phyloP scores from a whole-genome alignment of 2,888 invertebrate genomes.

The Drosophila hawaiiensis region DNA sequence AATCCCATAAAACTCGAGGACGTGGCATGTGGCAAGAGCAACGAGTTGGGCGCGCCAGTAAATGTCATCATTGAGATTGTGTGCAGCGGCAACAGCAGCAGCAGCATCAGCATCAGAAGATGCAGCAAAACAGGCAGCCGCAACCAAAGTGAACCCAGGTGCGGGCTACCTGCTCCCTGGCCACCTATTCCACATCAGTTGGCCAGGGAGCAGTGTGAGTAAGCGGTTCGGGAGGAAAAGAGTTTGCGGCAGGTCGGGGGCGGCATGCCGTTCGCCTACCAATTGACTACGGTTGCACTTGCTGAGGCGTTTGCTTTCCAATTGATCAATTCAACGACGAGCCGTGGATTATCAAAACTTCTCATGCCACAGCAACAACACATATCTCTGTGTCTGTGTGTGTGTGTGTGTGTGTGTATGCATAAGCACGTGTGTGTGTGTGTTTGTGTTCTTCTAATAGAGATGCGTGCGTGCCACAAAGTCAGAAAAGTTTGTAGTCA shows the following conservation, averaged over 20 bases:
- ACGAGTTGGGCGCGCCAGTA: conserved; percentile 51
- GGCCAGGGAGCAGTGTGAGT: background rate
- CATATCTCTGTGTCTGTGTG: background rate
- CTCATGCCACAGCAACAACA: conserved; percentile 20
- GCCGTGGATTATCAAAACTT: conserved; percentile 60
- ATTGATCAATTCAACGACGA: conserved; percentile 68
- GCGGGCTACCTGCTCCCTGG: conserved; percentile 11
- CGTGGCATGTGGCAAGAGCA: conserved; percentile 46
- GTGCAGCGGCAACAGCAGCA: conserved; percentile 5
- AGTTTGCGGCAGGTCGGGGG: background rate
- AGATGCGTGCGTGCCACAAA: background rate
- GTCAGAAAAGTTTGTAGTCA: background rate
- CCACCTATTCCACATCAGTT: conserved; percentile 18
- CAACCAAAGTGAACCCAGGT: conserved; percentile 9
- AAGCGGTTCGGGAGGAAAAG: background rate
- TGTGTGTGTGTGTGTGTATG: background rate
- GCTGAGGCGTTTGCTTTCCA: conserved; percentile 57
- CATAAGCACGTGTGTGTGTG: background rate
- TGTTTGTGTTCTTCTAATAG: background rate
- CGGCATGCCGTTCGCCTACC: conserved; percentile 40
- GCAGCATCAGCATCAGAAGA: background rate
- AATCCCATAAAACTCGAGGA: conserved; percentile 74
- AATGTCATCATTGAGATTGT: conserved; percentile 63
- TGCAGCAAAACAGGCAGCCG: background rate
- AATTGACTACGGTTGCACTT: conserved; percentile 61